Evolutionary conservation across 2,113 vertebrate genomes (phyloP).

Genomic region (Egretta garzetta): DNA sequence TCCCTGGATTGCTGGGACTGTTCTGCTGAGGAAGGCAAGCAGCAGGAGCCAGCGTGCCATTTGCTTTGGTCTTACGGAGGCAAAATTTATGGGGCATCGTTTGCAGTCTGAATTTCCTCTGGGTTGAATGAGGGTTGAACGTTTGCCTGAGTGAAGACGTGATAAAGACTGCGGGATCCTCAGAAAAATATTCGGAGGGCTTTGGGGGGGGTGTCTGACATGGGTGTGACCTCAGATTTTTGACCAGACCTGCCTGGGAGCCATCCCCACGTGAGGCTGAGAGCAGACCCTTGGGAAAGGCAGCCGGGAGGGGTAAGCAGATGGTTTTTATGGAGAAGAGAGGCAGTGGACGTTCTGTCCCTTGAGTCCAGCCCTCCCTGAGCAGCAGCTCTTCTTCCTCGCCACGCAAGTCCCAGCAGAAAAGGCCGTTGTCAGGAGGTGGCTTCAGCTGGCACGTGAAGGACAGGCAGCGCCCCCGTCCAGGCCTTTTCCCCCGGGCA

Average conservation of each 20-base stretch:
- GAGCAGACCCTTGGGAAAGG: background rate
- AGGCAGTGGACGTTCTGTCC: background rate
- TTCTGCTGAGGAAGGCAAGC: background rate
- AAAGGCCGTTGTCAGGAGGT: background rate
- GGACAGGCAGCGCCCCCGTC: background rate
- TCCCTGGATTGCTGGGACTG: background rate
- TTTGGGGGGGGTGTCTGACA: accelerated
- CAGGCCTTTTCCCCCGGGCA: background rate
- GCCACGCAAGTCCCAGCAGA: background rate
- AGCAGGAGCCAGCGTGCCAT: background rate
- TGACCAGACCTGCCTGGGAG: background rate
- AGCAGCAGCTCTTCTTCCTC: background rate
- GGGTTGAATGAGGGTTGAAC: accelerated
- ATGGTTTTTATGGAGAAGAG: background rate
- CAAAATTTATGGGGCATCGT: accelerated
- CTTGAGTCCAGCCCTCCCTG: background rate
- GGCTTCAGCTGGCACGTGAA: background rate
- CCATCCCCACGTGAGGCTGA: accelerated
- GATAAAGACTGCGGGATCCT: background rate
- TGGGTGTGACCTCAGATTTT: background rate
- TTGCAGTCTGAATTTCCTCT: background rate
- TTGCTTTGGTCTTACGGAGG: background rate
- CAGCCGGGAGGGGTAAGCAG: background rate
- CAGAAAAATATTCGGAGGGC: background rate
- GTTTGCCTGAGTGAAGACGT: background rate